A percentile compares a stretch with the other conserved stretches of the same genome.
phyloP scores from a whole-genome alignment of 2,797 vertebrate species.

The Sciaenops ocellatus region DNA sequence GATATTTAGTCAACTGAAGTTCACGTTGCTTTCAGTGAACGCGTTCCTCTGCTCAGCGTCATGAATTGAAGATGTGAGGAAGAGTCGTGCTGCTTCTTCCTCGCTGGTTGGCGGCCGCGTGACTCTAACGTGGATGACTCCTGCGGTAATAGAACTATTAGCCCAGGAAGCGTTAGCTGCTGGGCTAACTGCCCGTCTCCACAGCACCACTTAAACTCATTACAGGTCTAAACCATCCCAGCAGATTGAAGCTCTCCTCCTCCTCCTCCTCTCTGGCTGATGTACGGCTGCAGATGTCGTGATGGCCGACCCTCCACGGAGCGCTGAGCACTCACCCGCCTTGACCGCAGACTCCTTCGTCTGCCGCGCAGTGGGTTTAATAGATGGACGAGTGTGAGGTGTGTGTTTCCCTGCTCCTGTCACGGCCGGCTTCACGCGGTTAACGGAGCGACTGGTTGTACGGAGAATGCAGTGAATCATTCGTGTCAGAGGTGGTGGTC shows the following conservation, averaged over 20 bases:
- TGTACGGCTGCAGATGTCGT: background rate
- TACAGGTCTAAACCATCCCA: background rate
- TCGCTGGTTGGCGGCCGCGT: background rate
- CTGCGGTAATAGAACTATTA: constrained; percentile 5
- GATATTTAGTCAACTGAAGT: no score
- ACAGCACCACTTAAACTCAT: constrained; percentile 27
- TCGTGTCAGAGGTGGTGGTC: background rate
- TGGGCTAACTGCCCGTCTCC: background rate
- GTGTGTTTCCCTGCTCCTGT: constrained; percentile 1
- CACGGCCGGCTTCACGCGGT: background rate
- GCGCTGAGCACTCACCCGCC: constrained; percentile 41
- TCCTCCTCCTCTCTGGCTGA: constrained; percentile 2
- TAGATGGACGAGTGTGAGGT: constrained; percentile 1
- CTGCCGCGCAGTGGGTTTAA: constrained; percentile 43
- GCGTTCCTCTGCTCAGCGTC: no score
- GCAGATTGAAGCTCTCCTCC: constrained; percentile 19
- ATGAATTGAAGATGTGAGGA: background rate
- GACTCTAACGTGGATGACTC: background rate
- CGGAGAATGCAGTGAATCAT: background rate
- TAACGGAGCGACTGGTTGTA: background rate
- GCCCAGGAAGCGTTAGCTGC: background rate
- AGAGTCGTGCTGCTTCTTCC: background rate
- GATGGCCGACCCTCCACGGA: constrained; percentile 35
- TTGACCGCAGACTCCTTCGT: constrained; percentile 24
- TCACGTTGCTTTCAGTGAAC: no score